Evolutionary conservation across 2,888 invertebrate species (phyloP).

Genomic region (Trachelus tabidus): DNA sequence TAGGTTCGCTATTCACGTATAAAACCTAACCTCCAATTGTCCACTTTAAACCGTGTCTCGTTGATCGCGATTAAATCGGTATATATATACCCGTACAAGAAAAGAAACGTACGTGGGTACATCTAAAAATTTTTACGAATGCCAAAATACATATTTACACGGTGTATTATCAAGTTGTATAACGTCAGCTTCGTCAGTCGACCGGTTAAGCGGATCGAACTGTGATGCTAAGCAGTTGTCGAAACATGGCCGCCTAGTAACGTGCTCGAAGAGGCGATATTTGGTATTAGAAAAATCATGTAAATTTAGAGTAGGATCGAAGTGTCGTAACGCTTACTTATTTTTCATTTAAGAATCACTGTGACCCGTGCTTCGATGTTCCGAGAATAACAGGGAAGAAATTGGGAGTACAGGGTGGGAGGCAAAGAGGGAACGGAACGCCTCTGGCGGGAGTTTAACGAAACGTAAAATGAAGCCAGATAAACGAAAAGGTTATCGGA

Average conservation of each 20-base stretch:
- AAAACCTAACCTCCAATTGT: background rate
- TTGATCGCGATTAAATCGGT: background rate
- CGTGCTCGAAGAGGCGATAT: background rate
- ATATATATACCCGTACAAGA: background rate
- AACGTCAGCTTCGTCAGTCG: background rate
- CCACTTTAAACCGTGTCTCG: background rate
- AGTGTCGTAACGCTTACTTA: background rate
- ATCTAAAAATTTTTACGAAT: background rate
- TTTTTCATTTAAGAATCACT: background rate
- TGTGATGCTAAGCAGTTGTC: background rate
- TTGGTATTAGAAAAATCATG: background rate
- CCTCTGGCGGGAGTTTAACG: background rate
- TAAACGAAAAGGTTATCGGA: slow-evolving; percentile 1
- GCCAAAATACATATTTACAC: background rate
- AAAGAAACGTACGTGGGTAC: background rate
- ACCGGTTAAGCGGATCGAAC: background rate
- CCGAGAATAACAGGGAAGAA: background rate
- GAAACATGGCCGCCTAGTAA: background rate
- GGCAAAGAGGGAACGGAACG: too few relatives aligned
- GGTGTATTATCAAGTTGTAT: background rate
- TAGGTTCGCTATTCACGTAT: background rate
- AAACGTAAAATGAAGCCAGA: background rate
- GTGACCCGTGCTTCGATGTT: background rate
- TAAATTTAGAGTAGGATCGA: background rate
- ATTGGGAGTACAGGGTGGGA: background rate